phyloP scores from a whole-genome alignment of 2,888 invertebrate genomes.

The Eurois occulta region DNA sequence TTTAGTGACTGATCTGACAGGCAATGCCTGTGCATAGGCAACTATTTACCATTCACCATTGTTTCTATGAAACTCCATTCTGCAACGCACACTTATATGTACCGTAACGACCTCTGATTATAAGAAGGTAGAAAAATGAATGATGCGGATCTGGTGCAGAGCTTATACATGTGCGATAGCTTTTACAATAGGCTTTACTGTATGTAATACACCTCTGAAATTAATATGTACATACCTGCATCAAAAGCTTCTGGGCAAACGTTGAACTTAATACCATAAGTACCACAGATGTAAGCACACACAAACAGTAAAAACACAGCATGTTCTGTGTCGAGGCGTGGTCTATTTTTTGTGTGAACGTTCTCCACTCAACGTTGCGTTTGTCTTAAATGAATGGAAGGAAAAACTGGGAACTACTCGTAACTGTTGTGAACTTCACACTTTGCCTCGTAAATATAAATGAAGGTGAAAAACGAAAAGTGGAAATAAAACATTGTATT shows the following conservation, averaged over 20 bases:
- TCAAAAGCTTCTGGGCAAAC: neutral
- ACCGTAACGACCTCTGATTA: neutral
- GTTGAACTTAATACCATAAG: neutral
- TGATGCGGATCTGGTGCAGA: neutral
- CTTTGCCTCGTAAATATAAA: slow-evolving; percentile 10
- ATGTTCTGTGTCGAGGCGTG: slow-evolving; percentile 28
- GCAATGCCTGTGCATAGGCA: neutral
- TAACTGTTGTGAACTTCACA: slow-evolving; percentile 42
- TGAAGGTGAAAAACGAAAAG: neutral
- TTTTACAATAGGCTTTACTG: neutral
- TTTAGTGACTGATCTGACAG: neutral
- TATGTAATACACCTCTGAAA: neutral
- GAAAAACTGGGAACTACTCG: slow-evolving; percentile 46
- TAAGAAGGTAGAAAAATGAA: neutral
- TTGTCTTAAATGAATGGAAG: slow-evolving; percentile 56
- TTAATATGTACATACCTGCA: neutral
- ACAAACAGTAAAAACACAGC: slow-evolving; percentile 32
- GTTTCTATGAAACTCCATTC: neutral
- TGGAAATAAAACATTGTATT: neutral
- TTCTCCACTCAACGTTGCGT: slow-evolving; percentile 38
- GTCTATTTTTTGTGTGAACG: slow-evolving; percentile 38
- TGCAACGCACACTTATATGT: neutral
- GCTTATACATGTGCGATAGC: neutral
- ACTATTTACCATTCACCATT: neutral
- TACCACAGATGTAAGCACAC: slow-evolving; percentile 7